These are phyloP conservation scores for Perodicticus potto DNA, from an alignment of 2,797 vertebrate species.

Conservation along the genomic window DNA sequence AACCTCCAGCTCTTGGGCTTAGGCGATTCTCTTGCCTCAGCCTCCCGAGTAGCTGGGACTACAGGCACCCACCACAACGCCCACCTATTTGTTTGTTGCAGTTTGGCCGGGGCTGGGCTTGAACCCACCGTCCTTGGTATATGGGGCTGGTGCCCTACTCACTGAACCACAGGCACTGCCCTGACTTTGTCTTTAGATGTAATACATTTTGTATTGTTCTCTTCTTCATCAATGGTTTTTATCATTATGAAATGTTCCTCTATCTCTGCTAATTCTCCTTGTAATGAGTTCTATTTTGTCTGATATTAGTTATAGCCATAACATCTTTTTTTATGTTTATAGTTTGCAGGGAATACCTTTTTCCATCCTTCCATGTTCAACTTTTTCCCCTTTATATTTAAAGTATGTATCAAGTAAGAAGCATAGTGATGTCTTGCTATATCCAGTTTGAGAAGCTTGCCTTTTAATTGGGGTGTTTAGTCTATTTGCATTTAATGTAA, in stretches of 20 bases:
- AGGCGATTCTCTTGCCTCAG: no score
- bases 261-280: neutral
- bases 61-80: no score
- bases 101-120: no score
- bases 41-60: no score
- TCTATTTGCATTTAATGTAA: conserved; percentile 12
- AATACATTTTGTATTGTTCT: neutral
- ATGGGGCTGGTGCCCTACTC: no score
- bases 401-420: neutral
- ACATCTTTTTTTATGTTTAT: neutral
- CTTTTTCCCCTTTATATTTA: neutral
- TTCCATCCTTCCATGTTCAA: neutral
- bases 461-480: neutral
- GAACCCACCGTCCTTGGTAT: no score
- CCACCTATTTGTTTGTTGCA: no score
- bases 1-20: no score
- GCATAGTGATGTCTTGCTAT: neutral
- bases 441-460: neutral
- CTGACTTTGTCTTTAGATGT: neutral
- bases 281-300: neutral
- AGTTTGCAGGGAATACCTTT: neutral
- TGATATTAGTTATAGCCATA: neutral
- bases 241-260: neutral
- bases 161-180: no score
- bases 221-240: neutral